Evolutionary conservation across 2,797 vertebrate genomes (phyloP).

Genomic region (Enteromius afrohamiltoni): DNA sequence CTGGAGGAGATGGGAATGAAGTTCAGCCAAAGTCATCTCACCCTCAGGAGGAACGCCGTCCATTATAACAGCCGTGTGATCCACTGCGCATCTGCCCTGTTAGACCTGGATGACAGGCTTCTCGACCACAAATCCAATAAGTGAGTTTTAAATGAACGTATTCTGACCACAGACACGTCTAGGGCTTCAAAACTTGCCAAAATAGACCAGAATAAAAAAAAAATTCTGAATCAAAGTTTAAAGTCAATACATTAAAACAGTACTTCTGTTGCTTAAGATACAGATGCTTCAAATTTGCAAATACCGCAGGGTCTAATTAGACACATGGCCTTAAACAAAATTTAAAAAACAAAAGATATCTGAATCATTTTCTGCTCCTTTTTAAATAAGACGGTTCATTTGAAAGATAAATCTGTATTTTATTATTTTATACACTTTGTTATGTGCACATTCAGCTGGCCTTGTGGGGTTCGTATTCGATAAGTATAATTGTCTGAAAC

Average conservation of each 20-base stretch:
- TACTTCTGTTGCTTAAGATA: neutral
- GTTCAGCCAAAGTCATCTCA: conserved; percentile 88
- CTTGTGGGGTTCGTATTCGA: neutral
- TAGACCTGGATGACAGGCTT: conserved; percentile 76
- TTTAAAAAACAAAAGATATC: neutral
- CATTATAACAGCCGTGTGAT: conserved; percentile 77
- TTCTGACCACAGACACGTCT: neutral
- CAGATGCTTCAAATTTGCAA: neutral
- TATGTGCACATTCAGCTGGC: neutral
- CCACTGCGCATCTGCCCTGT: conserved; percentile 67
- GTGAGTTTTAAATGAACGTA: conserved; percentile 71
- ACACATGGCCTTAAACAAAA: neutral
- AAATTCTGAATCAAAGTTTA: conserved; percentile 18
- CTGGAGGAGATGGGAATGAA: conserved; percentile 91
- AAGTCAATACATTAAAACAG: neutral
- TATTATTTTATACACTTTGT: conserved; percentile 7
- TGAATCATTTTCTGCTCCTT: neutral
- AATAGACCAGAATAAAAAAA: neutral
- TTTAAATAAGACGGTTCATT: neutral
- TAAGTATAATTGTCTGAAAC: conserved; percentile 19
- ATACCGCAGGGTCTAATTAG: neutral
- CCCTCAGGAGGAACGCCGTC: conserved; percentile 79
- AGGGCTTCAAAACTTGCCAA: neutral
- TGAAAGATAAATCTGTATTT: conserved; percentile 1
- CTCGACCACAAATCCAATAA: conserved; percentile 80